These are phyloP conservation scores for Thaumatotibia leucotreta DNA, from an alignment of 1,140 invertebrate species.

Conservation along the genomic window DNA sequence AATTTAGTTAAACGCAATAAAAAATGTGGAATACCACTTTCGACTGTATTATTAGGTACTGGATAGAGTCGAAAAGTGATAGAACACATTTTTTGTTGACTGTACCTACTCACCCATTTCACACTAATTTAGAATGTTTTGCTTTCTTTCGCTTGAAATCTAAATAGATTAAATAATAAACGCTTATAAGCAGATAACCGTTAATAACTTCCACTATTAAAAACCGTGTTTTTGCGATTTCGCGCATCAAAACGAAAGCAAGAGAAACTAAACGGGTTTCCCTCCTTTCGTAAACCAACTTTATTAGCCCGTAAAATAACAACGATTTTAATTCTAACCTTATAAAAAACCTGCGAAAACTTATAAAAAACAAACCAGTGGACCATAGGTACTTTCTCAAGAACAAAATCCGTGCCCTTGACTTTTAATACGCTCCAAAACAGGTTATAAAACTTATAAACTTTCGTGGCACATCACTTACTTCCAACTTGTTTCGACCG, in stretches of 20 bases:
- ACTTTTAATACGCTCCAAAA: background rate
- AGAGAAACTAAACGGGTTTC: background rate
- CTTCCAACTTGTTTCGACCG: constrained; percentile 57
- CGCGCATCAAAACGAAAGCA: background rate
- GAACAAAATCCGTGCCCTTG: background rate
- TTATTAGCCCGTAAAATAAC: background rate
- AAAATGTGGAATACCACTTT: no score
- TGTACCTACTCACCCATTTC: background rate
- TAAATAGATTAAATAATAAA: background rate
- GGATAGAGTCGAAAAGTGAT: no score
- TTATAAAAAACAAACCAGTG: background rate
- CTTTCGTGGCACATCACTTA: constrained; percentile 55
- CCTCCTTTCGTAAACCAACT: background rate
- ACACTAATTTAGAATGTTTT: background rate
- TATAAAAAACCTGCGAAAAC: background rate
- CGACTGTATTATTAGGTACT: no score
- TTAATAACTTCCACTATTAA: background rate
- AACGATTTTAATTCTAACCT: background rate
- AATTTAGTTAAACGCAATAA: no score
- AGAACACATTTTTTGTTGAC: no score
- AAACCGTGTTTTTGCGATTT: background rate
- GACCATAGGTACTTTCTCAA: background rate
- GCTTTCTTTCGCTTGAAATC: background rate
- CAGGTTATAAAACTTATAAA: constrained; percentile 44
- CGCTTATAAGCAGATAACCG: background rate